phyloP scores from a whole-genome alignment of 2,113 vertebrate genomes.

The Chlorodrepanis virens region DNA sequence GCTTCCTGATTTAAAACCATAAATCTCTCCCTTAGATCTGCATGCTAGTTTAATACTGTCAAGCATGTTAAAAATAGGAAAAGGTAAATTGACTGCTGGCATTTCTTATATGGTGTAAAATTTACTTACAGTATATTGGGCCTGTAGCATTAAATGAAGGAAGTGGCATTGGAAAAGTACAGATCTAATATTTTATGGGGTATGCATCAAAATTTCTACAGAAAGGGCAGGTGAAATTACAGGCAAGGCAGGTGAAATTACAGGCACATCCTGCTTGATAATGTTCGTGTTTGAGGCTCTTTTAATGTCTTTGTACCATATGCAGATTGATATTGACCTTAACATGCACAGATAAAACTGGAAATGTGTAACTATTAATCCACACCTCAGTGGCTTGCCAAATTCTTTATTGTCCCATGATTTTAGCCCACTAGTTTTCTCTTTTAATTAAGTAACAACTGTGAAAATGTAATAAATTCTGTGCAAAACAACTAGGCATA shows the following conservation, averaged over 20 bases:
- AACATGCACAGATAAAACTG: not conserved
- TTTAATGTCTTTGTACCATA: not conserved
- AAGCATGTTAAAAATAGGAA: not conserved
- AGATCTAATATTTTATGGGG: not conserved
- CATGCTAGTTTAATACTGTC: not conserved
- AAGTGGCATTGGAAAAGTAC: not conserved
- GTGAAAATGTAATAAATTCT: constrained; percentile 32
- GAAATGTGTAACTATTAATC: constrained; percentile 13
- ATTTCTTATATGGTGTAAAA: not conserved
- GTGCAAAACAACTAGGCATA: not conserved
- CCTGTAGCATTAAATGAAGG: not conserved
- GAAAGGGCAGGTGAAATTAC: not conserved
- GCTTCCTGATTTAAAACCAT: not conserved
- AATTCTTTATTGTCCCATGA: constrained; percentile 14
- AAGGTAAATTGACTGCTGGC: not conserved
- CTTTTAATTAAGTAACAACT: constrained; percentile 35
- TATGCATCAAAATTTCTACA: not conserved
- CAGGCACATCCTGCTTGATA: not conserved
- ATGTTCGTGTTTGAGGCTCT: not conserved
- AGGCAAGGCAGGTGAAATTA: not conserved
- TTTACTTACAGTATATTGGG: not conserved
- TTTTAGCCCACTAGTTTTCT: constrained; percentile 22
- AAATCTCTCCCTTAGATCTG: not conserved
- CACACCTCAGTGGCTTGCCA: constrained; percentile 15
- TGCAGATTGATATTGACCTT: not conserved